Conservation (phyloP, 2,113 vertebrate species). For the Sapajus apella region DNA sequence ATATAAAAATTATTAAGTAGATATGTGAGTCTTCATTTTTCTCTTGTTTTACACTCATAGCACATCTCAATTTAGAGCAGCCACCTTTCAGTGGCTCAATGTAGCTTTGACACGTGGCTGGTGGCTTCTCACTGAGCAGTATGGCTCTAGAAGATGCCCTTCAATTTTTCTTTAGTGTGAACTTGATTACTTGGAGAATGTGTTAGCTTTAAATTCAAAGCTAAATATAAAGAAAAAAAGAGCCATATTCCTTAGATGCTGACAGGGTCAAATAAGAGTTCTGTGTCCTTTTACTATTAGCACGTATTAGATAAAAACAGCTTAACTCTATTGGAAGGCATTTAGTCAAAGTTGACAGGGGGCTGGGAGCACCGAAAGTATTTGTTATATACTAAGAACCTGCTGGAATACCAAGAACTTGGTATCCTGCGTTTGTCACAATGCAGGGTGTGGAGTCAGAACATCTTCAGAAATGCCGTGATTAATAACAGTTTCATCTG, state of each 20-base stretch:
- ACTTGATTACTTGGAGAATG: background rate
- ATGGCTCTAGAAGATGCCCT: background rate
- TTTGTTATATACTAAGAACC: background rate
- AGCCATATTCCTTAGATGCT: background rate
- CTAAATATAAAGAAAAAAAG: background rate
- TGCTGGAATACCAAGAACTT: background rate
- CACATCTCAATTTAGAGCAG: background rate
- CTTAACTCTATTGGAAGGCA: background rate
- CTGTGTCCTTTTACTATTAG: background rate
- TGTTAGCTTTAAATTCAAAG: slow-evolving; percentile 18
- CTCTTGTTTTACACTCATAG: background rate
- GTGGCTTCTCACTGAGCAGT: background rate
- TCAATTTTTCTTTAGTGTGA: background rate
- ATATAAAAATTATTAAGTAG: background rate
- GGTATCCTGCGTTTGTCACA: background rate
- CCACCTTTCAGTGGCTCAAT: background rate
- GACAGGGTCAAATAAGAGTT: background rate
- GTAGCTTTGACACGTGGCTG: background rate
- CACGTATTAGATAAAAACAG: background rate
- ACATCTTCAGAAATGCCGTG: background rate
- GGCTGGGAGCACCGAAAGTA: background rate
- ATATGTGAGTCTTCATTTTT: background rate
- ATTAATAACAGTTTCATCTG: background rate
- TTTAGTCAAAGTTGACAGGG: background rate
- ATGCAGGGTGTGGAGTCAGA: background rate